Evolutionary conservation across 2,888 invertebrate genomes (phyloP).

Genomic region (Notocelia uddmanniana): DNA sequence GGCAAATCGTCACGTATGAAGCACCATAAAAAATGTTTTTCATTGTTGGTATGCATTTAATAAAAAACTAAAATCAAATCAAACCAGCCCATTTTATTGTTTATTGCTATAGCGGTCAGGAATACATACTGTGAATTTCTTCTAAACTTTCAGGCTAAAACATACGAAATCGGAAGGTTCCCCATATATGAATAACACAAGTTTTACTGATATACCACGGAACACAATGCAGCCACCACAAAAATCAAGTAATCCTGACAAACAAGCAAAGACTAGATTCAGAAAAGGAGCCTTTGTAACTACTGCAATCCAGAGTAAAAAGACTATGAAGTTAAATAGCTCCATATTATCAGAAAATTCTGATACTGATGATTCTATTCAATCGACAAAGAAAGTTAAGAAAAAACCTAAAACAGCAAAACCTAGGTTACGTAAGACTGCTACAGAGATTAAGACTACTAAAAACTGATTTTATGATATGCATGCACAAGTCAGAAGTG

Average conservation of each 20-base stretch:
- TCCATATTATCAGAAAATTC: conserved; percentile 70
- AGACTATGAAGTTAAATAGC: conserved; percentile 61
- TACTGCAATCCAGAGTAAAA: conserved; percentile 82
- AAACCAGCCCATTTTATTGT: too few species aligned
- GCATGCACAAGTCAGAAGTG: not conserved
- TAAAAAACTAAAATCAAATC: too few species aligned
- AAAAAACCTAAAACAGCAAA: conserved; percentile 76
- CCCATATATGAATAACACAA: conserved; percentile 71
- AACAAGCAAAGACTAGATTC: conserved; percentile 79
- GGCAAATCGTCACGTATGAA: too few species aligned
- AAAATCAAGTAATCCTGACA: conserved; percentile 61
- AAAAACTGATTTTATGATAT: conserved; percentile 56
- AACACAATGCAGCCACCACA: conserved; percentile 62
- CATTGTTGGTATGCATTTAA: too few species aligned
- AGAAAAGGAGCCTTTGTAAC: conserved; percentile 87
- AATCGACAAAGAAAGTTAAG: conserved; percentile 73
- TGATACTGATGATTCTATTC: conserved; percentile 79
- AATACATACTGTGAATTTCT: too few species aligned
- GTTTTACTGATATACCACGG: conserved; percentile 78
- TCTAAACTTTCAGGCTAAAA: conserved; percentile 72
- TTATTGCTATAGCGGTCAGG: too few species aligned
- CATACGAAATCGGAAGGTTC: conserved; percentile 73
- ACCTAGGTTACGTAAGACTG: conserved; percentile 65
- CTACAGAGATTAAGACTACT: conserved; percentile 64
- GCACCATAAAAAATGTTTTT: too few species aligned